phyloP scores from a whole-genome alignment of 1,140 invertebrate genomes.

The Drosophila pseudoananassae region DNA sequence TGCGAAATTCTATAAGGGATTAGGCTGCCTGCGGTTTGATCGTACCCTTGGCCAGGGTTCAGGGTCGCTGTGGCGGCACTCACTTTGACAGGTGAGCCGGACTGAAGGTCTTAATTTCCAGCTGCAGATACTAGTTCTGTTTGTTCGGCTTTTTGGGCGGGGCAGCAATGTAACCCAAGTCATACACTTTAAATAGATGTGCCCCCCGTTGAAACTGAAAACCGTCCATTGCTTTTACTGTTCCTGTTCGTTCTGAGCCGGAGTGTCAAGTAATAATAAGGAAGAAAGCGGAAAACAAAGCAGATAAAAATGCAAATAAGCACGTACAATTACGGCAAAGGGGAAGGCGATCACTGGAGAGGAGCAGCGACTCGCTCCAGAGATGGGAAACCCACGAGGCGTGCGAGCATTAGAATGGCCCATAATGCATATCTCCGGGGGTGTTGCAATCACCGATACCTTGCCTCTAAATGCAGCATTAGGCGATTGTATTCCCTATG shows the following conservation, averaged over 20 bases:
- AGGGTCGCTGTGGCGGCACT: conserved; percentile 59
- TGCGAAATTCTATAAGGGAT: conserved; percentile 71
- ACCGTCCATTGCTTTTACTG: conserved; percentile 21
- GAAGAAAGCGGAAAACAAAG: conserved; percentile 72
- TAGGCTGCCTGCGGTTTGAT: conserved; percentile 54
- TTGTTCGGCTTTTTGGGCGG: conserved; percentile 4
- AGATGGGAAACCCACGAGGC: conserved; percentile 41
- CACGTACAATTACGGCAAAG: conserved; percentile 58
- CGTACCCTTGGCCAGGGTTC: conserved; percentile 47
- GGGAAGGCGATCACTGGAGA: conserved; percentile 18
- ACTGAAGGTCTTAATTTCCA: conserved; percentile 35
- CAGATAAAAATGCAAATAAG: conserved; percentile 76
- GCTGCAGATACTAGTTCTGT: conserved; percentile 1
- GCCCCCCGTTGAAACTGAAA: conserved; percentile 33
- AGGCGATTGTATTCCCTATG: conserved; percentile 23
- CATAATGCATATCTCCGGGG: conserved; percentile 11
- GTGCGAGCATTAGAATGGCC: conserved; percentile 46
- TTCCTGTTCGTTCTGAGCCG: conserved; percentile 13
- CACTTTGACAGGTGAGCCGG: conserved; percentile 37
- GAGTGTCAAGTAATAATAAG: conserved; percentile 53
- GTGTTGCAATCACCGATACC: conserved; percentile 33
- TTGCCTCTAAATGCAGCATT: conserved; percentile 17
- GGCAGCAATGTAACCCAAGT: conserved; percentile 4
- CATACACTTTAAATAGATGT: conserved; percentile 45
- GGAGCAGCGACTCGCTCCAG: conserved; percentile 5